A percentile compares a stretch with the other conserved stretches of the same genome.
Evolutionary conservation across 2,113 vertebrate species (phyloP).

Genomic region (Pseudorectes ferrugineus): DNA sequence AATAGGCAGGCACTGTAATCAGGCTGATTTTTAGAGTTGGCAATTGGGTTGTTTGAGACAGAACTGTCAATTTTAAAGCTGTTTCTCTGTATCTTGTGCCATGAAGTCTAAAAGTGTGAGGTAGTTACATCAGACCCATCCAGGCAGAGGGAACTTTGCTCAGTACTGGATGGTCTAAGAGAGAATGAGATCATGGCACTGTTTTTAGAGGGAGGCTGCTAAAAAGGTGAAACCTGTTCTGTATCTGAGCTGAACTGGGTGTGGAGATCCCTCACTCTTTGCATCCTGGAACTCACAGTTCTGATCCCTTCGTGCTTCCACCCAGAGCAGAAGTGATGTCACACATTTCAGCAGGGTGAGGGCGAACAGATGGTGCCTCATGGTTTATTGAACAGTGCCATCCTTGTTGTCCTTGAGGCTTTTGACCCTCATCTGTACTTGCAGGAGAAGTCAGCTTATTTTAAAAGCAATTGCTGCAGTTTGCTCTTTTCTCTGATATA

Average conservation of each 20-base stretch:
- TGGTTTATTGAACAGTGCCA: neutral
- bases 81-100: neutral
- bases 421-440: neutral
- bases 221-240: neutral
- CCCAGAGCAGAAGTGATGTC: neutral
- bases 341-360: neutral
- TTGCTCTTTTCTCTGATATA: neutral
- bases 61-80: neutral
- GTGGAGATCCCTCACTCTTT: neutral
- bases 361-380: neutral
- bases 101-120: neutral
- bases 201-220: neutral
- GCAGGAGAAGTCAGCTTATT: neutral
- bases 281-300: neutral
- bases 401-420: neutral
- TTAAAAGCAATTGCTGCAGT: neutral
- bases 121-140: neutral
- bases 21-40: neutral
- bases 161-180: neutral
- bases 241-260: neutral
- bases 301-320: neutral
- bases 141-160: neutral
- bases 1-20: neutral
- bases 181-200: neutral
- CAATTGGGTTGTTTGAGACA: neutral